phyloP scores from a whole-genome alignment of 1,140 invertebrate species.

The Belonocnema kinseyi region DNA sequence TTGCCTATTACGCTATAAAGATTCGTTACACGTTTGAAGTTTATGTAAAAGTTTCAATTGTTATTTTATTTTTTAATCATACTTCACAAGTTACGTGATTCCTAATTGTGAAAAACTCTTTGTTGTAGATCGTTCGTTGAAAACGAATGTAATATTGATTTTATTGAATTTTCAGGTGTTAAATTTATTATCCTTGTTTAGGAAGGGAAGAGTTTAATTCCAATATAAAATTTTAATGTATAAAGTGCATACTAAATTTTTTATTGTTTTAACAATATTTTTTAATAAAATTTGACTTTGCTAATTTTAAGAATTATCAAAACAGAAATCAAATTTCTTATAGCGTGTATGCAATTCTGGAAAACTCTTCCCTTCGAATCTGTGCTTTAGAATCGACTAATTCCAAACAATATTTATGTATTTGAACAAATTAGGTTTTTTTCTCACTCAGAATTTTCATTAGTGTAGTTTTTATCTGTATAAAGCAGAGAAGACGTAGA shows the following conservation, averaged over 20 bases:
- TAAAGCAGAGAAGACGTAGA: neutral
- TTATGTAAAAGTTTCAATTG: slow-evolving; percentile 24
- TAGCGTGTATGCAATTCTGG: neutral
- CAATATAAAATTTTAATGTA: neutral
- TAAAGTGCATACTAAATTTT: neutral
- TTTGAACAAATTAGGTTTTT: neutral
- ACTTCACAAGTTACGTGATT: slow-evolving; percentile 20
- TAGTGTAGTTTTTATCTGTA: neutral
- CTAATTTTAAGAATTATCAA: neutral
- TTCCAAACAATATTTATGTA: neutral
- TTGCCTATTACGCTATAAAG: neutral
- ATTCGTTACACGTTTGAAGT: slow-evolving; percentile 6
- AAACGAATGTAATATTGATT: slow-evolving; percentile 20
- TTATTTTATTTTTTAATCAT: slow-evolving; percentile 25
- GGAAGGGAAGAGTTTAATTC: slow-evolving; percentile 1
- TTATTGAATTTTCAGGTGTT: slow-evolving; percentile 28
- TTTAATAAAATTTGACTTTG: neutral
- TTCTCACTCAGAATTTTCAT: slow-evolving; percentile 3
- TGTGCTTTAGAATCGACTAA: neutral
- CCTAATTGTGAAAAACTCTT: slow-evolving; percentile 34
- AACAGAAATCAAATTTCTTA: neutral
- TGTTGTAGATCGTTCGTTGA: slow-evolving; percentile 19
- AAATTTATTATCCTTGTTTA: slow-evolving; percentile 18
- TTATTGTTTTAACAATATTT: neutral
- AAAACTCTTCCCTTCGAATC: slow-evolving; percentile 14